These are phyloP conservation scores for Chelonoidis abingdonii DNA, from an alignment of 2,113 vertebrate species.

Conservation along the genomic window DNA sequence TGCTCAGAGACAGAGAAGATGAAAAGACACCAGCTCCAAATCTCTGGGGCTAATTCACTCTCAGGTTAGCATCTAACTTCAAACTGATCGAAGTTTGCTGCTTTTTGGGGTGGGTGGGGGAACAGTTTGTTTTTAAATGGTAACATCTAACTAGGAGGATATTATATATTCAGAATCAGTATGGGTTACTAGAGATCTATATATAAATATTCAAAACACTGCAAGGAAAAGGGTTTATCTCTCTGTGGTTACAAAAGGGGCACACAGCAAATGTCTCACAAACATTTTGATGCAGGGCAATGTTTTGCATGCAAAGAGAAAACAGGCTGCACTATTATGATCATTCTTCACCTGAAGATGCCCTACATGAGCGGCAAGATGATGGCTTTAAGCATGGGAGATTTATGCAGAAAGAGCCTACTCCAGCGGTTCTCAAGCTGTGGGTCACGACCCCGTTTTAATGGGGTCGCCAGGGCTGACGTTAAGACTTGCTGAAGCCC, in stretches of 20 bases:
- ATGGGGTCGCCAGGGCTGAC: no score
- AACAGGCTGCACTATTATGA: background rate
- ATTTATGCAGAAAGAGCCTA: background rate
- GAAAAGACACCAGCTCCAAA: background rate
- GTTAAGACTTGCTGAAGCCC: no score
- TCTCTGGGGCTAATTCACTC: background rate
- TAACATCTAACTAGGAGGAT: background rate
- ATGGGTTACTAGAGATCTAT: background rate
- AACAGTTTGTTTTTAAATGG: background rate
- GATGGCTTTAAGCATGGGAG: background rate
- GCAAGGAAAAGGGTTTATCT: background rate
- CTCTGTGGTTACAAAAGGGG: slow-evolving; percentile 2
- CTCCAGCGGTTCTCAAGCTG: background rate
- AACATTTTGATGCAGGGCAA: background rate
- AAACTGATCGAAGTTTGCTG: background rate
- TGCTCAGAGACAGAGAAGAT: background rate
- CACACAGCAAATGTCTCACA: background rate
- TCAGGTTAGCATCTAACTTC: background rate
- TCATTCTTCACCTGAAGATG: background rate
- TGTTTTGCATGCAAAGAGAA: background rate
- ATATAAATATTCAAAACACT: background rate
- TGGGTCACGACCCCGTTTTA: no score
- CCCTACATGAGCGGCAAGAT: background rate
- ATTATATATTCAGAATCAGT: background rate
- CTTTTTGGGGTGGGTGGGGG: background rate